Evolutionary conservation across 2,797 vertebrate genomes (phyloP), one percentile per base, ranked within the genome.

Genomic region (Alfaro cultratus): DNA sequence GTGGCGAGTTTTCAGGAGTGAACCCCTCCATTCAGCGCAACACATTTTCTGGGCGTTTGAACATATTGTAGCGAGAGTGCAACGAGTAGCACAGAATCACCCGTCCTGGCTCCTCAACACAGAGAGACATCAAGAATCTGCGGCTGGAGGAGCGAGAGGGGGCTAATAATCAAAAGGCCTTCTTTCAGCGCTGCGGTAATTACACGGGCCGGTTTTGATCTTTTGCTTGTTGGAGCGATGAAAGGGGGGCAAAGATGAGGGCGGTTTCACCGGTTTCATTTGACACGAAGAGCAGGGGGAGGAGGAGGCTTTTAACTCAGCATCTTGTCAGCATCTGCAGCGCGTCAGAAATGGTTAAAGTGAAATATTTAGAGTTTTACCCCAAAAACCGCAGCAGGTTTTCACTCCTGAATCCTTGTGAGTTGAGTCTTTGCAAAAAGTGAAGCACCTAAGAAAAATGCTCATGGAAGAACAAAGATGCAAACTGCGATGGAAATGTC

Each of bases 21-120:
- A 97, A 96, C 95, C 96, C 68, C 68, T 46, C 96, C 94, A 96
- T 97, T 97, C 96, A 97, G 94, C 84, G 93, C 91, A 94, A 97
- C 97, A 97, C 96, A 97, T 98, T 99, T 99, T 98, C 97, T 97
- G 97, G 96, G 96, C 96, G 96, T 98, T 97, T 98, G 97, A 97
- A 96, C 95, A 96, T 97, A 98, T 98, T 98, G 97, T 98, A 93
- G 95, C 91, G 87, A 81, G 90, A 88, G 89, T 83, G 93, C 93
- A 94, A 95, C 95, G 94, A 95, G 94, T 89, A 85, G 88, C 76
- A 85, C 90, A 88, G 87, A 92, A 92, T 88, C 90, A 89, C 82
- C 91, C 87, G n/a, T 86, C 88, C 87, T 75, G 76, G 88, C 86
- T 92, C 91, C 93, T 94, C 82, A 83, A 89, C 90, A 89, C 87